A percentile compares a stretch with the other conserved stretches of the same genome.
Conservation (phyloP, 1,140 invertebrate genomes). For the Halotydeus destructor region DNA sequence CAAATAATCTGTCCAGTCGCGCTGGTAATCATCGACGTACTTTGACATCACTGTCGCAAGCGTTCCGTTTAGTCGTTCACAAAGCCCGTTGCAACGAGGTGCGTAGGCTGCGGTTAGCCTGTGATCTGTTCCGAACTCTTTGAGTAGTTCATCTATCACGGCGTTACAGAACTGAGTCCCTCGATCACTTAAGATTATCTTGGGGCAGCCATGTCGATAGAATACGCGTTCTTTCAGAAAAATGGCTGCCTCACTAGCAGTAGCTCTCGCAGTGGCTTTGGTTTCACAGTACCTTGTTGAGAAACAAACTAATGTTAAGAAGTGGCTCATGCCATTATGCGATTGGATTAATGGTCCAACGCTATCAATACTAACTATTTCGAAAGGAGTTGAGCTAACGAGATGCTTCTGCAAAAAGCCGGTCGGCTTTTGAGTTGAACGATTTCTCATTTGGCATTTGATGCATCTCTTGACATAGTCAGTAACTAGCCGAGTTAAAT, state of each 20-base stretch:
- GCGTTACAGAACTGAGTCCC: constrained; percentile 16
- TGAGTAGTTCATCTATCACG: constrained; percentile 16
- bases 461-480: constrained; percentile 14
- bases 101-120: constrained; percentile 4
- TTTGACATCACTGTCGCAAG: constrained; percentile 5
- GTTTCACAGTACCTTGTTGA: constrained; percentile 10
- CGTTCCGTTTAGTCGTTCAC: constrained; percentile 14
- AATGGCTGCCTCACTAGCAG: not conserved
- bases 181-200: no score
- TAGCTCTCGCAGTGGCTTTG: not conserved
- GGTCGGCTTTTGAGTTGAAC: not conserved
- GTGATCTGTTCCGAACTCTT: constrained; percentile 15
- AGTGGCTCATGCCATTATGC: constrained; percentile 16
- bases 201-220: constrained; percentile 18
- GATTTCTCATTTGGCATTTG: constrained; percentile 14
- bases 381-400: constrained; percentile 15
- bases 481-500: constrained; percentile 8
- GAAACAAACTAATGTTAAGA: constrained; percentile 19
- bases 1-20: constrained; percentile 27
- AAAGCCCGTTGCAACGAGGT: constrained; percentile 14
- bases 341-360: constrained; percentile 18
- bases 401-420: constrained; percentile 11
- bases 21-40: constrained; percentile 21
- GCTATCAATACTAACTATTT: constrained; percentile 21
- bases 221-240: constrained; percentile 5